Percentiles rank a stretch among this genome's conserved stretches.
phyloP scores from a whole-genome alignment of 2,113 vertebrate genomes.

The Mesocricetus auratus region DNA sequence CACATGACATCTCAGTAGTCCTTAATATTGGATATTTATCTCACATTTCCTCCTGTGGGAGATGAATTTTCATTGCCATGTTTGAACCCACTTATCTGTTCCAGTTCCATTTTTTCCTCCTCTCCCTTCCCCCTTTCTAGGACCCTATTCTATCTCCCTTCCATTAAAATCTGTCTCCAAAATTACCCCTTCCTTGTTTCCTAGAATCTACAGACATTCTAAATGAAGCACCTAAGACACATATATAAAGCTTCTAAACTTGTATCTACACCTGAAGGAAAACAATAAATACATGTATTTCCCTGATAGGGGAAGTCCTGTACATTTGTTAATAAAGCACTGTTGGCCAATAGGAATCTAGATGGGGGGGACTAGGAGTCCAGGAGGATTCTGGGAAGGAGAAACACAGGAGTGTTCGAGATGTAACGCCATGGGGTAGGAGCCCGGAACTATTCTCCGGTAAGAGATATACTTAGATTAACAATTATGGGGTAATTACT shows the following conservation, averaged over 20 bases:
- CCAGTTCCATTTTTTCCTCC: background rate
- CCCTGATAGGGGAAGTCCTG: no score
- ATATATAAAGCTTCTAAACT: background rate
- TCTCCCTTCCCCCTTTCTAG: background rate
- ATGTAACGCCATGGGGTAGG: no score
- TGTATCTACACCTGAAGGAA: background rate
- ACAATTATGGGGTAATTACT: no score
- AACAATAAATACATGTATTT: background rate
- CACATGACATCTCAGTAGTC: background rate
- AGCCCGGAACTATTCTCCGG: no score
- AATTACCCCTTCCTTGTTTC: background rate
- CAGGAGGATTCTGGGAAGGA: no score
- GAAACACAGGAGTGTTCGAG: no score
- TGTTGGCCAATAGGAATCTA: no score
- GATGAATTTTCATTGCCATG: rapidly evolving
- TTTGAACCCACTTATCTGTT: background rate
- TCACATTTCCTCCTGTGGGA: background rate
- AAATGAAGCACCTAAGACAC: background rate
- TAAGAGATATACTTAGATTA: no score
- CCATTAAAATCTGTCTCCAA: background rate
- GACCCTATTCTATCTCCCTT: background rate
- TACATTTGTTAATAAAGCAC: no score
- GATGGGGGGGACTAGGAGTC: no score
- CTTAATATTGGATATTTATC: background rate
- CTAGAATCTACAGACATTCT: background rate